Evolutionary conservation across 2,888 invertebrate species (phyloP).

Genomic region (Carcina quercana): DNA sequence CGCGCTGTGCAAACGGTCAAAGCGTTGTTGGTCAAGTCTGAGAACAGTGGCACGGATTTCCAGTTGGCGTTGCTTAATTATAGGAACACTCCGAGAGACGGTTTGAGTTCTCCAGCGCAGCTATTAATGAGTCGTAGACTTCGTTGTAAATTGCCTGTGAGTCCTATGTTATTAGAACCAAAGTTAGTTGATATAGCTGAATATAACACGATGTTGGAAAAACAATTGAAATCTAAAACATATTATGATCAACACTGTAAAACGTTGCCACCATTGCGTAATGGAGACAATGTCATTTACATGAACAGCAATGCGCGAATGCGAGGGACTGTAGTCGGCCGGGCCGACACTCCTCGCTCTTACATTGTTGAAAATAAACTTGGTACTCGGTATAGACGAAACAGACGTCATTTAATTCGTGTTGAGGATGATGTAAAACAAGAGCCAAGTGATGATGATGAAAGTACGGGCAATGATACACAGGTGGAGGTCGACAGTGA

Average conservation of each 20-base stretch:
- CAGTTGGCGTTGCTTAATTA: constrained; percentile 2
- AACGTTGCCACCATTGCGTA: too few species aligned
- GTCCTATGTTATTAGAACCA: not conserved
- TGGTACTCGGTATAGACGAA: constrained; percentile 1
- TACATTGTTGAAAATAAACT: constrained; percentile 3
- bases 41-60: constrained; percentile 2
- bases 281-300: too few species aligned
- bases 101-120: too few species aligned
- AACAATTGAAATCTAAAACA: not conserved
- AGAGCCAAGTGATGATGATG: too few species aligned
- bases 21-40: constrained; percentile 1
- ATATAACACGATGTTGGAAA: not conserved
- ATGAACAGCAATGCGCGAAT: not conserved
- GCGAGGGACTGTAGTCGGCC: not conserved
- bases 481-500: too few species aligned
- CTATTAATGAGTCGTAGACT: constrained; percentile 13
- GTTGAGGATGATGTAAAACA: too few species aligned
- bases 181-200: not conserved
- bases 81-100: constrained; percentile 13
- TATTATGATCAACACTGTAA: constrained; percentile 1
- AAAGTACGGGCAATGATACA: too few species aligned
- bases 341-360: constrained; percentile 5
- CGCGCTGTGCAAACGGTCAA: constrained; percentile 3
- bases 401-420: constrained; percentile 5
- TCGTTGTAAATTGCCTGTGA: constrained; percentile 7